Evolutionary conservation across 1,140 invertebrate genomes (phyloP).

Genomic region (Pachypsylla venusta): DNA sequence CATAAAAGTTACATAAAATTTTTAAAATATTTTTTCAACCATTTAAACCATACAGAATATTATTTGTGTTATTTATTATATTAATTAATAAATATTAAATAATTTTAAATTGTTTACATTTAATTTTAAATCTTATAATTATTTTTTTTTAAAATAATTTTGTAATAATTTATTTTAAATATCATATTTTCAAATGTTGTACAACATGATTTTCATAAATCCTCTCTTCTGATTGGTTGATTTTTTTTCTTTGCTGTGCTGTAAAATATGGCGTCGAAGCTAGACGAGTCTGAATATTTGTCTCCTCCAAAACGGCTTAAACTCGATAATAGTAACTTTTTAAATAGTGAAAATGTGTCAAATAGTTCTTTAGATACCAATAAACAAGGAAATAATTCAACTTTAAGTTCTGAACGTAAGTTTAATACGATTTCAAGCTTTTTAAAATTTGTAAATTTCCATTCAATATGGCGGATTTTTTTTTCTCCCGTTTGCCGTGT

Average conservation of each 20-base stretch:
- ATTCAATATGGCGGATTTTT: conserved; percentile 12
- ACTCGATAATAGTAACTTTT: conserved; percentile 13
- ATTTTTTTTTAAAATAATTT: neutral
- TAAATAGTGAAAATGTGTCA: conserved; percentile 7
- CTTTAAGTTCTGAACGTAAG: neutral
- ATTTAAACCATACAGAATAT: neutral
- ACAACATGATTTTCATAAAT: conserved; percentile 6
- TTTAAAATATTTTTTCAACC: neutral
- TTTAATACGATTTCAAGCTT: neutral
- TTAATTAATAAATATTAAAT: neutral
- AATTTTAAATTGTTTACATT: neutral
- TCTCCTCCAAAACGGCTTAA: conserved; percentile 12
- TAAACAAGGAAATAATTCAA: conserved; percentile 4
- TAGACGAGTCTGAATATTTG: conserved; percentile 11
- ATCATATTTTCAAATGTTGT: neutral
- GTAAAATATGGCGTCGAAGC: conserved; percentile 12
- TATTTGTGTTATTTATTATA: neutral
- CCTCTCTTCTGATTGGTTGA: neutral
- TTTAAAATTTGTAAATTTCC: conserved; percentile 4
- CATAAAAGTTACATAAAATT: neutral
- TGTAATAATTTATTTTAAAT: neutral
- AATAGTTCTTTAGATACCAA: neutral
- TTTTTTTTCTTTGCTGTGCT: conserved; percentile 2
- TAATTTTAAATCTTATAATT: neutral
- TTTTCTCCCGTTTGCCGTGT: neutral